These are phyloP conservation scores for Aleiodes testaceus DNA, from an alignment of 2,888 invertebrate genomes.

Conservation along the genomic window DNA sequence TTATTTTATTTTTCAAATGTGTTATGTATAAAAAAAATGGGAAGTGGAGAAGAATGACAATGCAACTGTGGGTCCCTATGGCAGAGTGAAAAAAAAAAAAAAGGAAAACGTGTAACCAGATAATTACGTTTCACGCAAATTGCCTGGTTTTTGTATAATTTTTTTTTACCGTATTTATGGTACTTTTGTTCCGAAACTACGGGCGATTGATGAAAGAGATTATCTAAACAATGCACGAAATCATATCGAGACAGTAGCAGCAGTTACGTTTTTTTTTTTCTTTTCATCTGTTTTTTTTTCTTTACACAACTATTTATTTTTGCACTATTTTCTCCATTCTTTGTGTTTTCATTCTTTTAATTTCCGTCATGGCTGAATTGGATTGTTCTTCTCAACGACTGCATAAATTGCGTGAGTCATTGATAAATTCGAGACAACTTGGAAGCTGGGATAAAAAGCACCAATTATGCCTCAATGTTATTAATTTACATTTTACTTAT, in stretches of 20 bases:
- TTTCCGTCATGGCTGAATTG: background rate
- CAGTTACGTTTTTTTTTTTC: background rate
- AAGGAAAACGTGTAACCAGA: slow-evolving; percentile 22
- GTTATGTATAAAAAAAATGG: slow-evolving; percentile 51
- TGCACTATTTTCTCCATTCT: slow-evolving; percentile 1
- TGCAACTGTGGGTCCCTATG: slow-evolving; percentile 11
- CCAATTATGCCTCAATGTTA: slow-evolving; percentile 23
- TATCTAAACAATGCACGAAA: slow-evolving; percentile 30
- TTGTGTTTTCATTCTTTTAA: background rate
- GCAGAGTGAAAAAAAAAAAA: slow-evolving; percentile 18
- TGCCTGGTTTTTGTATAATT: slow-evolving; percentile 13
- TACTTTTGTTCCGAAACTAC: slow-evolving; percentile 18
- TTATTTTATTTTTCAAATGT: slow-evolving; percentile 48
- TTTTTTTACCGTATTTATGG: slow-evolving; percentile 16
- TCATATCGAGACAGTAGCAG: slow-evolving; percentile 24
- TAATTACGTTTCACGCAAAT: slow-evolving; percentile 27
- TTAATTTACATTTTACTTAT: slow-evolving; percentile 29
- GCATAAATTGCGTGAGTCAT: slow-evolving; percentile 14
- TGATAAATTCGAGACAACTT: slow-evolving; percentile 28
- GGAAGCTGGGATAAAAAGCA: slow-evolving; percentile 21
- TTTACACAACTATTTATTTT: background rate
- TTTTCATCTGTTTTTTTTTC: slow-evolving; percentile 5
- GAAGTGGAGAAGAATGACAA: slow-evolving; percentile 22
- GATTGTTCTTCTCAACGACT: slow-evolving; percentile 10
- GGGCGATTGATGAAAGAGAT: slow-evolving; percentile 19